A percentile compares a stretch with the other conserved stretches of the same genome.
Evolutionary conservation across 2,113 vertebrate species (phyloP).

Genomic region (Bungarus multicinctus): DNA sequence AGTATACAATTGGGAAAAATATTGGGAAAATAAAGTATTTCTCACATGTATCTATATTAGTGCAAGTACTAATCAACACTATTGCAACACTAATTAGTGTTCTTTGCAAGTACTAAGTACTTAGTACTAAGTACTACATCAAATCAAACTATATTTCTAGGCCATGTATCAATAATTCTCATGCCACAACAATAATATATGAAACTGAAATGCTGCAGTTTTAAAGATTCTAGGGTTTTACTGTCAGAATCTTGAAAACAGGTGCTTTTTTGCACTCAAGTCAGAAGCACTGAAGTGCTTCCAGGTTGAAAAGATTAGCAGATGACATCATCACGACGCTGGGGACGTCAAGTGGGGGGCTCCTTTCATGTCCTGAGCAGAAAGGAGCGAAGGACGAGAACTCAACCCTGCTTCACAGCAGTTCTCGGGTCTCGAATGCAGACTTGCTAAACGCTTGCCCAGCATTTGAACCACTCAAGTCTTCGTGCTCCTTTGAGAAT

Average conservation of each 20-base stretch:
- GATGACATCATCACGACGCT: neutral
- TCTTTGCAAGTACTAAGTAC: neutral
- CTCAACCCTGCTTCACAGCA: neutral
- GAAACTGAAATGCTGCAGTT: neutral
- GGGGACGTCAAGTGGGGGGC: neutral
- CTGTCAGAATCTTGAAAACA: neutral
- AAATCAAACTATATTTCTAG: neutral
- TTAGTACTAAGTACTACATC: neutral
- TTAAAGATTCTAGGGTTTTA: neutral
- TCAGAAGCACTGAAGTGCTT: neutral
- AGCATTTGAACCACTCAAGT: neutral
- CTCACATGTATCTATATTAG: neutral
- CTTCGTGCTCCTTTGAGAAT: neutral
- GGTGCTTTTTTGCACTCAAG: neutral
- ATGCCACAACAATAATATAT: neutral
- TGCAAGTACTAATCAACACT: too few species aligned
- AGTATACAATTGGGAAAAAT: neutral
- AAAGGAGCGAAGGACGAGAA: neutral
- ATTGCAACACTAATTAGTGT: neutral
- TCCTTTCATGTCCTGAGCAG: neutral
- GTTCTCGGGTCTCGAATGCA: rapidly evolving
- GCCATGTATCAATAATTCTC: neutral
- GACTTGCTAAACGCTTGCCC: neutral
- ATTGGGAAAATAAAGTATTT: neutral
- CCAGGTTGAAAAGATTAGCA: neutral